Conservation (phyloP, 2,113 vertebrate species). For the cat (Felis catus) region DNA sequence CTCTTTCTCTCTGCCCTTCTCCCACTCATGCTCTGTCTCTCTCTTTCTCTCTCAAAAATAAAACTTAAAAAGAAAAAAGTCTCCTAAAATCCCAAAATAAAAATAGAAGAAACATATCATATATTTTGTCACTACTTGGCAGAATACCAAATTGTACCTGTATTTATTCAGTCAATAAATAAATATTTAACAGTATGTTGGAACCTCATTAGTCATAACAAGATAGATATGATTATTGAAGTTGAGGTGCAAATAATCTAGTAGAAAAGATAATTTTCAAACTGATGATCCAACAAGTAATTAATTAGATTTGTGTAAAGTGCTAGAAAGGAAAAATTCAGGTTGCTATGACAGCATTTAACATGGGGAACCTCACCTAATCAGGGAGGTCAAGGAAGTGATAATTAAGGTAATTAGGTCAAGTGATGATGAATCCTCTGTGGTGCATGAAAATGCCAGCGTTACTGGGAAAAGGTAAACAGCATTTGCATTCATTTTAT, state of each 20-base stretch:
- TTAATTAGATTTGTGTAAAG: conserved; percentile 40
- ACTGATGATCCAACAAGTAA: neutral
- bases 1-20: too few relatives aligned
- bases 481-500: neutral
- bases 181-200: conserved; percentile 26
- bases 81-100: neutral
- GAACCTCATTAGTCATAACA: neutral
- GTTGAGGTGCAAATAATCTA: neutral
- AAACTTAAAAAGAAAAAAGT: too few relatives aligned
- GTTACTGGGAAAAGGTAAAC: neutral
- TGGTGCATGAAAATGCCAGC: neutral
- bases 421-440: neutral
- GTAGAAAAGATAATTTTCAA: conserved; percentile 29
- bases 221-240: neutral
- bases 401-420: conserved; percentile 41
- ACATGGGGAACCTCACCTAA: conserved; percentile 21
- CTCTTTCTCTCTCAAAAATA: too few relatives aligned
- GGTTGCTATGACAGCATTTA: conserved; percentile 56
- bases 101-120: neutral
- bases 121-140: neutral
- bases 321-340: conserved; percentile 13
- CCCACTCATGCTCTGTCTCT: too few relatives aligned
- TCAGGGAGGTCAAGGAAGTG: neutral
- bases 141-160: neutral
- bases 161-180: conserved; percentile 52